phyloP scores from a whole-genome alignment of 2,797 vertebrate genomes.

The Dendrocincla tyrannina region DNA sequence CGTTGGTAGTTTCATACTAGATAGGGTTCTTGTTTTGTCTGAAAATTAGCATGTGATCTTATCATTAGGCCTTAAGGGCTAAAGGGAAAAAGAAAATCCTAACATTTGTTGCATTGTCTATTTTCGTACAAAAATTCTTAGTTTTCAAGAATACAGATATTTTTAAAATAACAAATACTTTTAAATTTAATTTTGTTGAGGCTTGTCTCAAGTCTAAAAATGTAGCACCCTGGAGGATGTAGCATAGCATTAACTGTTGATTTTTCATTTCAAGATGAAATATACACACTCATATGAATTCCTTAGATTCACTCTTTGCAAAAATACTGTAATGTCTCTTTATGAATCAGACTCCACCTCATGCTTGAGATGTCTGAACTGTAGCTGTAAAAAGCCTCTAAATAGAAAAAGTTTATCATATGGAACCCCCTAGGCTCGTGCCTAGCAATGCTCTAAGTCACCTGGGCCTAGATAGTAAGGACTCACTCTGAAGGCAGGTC shows the following conservation, averaged over 20 bases:
- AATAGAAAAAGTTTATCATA: background rate
- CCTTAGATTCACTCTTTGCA: background rate
- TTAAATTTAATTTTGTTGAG: background rate
- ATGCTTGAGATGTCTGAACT: background rate
- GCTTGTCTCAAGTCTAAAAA: background rate
- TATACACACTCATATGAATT: background rate
- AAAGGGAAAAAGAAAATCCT: background rate
- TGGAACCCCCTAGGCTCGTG: background rate
- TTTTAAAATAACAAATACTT: background rate
- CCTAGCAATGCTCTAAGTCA: fast-evolving
- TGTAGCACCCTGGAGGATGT: background rate
- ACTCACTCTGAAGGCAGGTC: background rate
- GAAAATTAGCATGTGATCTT: background rate
- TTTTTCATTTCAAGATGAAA: background rate
- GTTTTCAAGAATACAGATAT: background rate
- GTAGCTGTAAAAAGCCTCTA: background rate
- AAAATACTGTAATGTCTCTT: background rate
- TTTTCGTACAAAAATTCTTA: background rate
- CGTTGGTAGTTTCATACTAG: background rate
- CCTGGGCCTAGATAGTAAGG: background rate
- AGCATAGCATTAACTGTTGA: background rate
- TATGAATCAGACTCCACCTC: background rate
- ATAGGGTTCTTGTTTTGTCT: background rate
- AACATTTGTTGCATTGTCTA: background rate
- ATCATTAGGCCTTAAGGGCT: background rate